Evolutionary conservation across 2,797 vertebrate species (phyloP).

Genomic region (Chaunax sp.): DNA sequence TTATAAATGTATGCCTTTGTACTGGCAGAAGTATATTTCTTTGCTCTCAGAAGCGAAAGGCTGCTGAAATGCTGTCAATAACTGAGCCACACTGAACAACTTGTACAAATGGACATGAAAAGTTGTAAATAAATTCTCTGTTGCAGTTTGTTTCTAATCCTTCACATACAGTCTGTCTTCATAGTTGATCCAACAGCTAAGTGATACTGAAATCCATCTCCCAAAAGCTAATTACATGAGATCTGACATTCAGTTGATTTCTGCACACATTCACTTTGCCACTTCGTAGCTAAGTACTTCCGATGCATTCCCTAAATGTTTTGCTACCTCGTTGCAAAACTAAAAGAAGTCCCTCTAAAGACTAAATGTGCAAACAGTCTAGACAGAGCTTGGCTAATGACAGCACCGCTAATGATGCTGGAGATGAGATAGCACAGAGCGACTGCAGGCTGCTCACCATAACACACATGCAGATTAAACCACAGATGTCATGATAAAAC

Average conservation of each 20-base stretch:
- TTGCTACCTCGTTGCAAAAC: conserved; percentile 25
- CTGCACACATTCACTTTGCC: not conserved
- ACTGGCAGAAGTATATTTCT: not conserved
- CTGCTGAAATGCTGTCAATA: conserved; percentile 3
- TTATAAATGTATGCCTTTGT: conserved; percentile 14
- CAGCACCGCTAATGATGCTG: conserved; percentile 34
- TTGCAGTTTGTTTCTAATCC: conserved; percentile 12
- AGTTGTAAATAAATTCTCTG: conserved; percentile 5
- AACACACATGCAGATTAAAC: conserved; percentile 15
- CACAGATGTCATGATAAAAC: conserved; percentile 7
- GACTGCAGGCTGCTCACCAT: conserved; percentile 30
- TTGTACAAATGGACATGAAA: conserved; percentile 36
- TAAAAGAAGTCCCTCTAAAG: conserved; percentile 11
- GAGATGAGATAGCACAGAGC: conserved; percentile 15
- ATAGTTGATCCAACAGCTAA: not conserved
- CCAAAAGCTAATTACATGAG: conserved; percentile 6
- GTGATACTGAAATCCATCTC: conserved; percentile 16
- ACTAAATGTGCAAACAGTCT: conserved; percentile 4
- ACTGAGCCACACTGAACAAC: not conserved
- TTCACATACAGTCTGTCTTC: conserved; percentile 2
- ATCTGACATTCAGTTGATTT: conserved; percentile 14
- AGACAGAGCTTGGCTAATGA: conserved; percentile 15
- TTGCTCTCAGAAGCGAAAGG: conserved; percentile 2
- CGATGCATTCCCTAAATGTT: conserved; percentile 17
- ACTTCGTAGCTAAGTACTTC: conserved; percentile 5